Evolutionary conservation across 2,888 invertebrate species (phyloP), one percentile per base, ranked within the genome.

Genomic region (Hirtodrosophila confusa): DNA sequence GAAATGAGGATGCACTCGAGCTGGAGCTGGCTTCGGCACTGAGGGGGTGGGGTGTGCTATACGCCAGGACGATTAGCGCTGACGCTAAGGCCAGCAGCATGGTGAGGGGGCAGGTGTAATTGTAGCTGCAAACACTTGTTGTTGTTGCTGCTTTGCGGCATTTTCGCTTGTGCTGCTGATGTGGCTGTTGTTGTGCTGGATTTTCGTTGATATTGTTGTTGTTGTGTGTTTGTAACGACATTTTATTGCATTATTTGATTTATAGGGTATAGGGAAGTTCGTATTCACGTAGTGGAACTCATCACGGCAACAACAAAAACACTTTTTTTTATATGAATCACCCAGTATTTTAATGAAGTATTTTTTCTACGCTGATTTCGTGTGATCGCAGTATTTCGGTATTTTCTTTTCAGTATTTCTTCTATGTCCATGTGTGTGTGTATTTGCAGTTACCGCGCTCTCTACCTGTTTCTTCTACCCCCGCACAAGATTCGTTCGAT

Each of bases 171-270:
- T 75, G 75, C 56, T 79, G 77, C 67, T 80, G 79, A 73, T 86
- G 79, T 65, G 75, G 63, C 69, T 75, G 78, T 48, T 79, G 88
- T 55, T 75, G 78, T 75, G 71, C 74, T 65, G 74, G 71, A 69
- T 80, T 77, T 43, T 47, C 61, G 58, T 43, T 56, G 12, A 6
- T 45, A 43, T 39, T 60, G 45, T 55, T 64, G 29, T 63, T 55
- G 65, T 37, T 66, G 61, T 62, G 27, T 40, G 47, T 54, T 23
- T 50, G 61, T 50, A 71, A 60, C 68, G 78, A 74, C 90, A 90
- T 90, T 73, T 80, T 84, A 78, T 78, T 73, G 75, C 88, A 86
- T 88, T 83, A 75, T 66, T 70, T 63, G 64, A 45, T 53, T 44
- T 49, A 48, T 27, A 39, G 40, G 36, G 36, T 12, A 27, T 23